Evolutionary conservation across 2,888 invertebrate genomes (phyloP).

Genomic region (Sturmia bella): DNA sequence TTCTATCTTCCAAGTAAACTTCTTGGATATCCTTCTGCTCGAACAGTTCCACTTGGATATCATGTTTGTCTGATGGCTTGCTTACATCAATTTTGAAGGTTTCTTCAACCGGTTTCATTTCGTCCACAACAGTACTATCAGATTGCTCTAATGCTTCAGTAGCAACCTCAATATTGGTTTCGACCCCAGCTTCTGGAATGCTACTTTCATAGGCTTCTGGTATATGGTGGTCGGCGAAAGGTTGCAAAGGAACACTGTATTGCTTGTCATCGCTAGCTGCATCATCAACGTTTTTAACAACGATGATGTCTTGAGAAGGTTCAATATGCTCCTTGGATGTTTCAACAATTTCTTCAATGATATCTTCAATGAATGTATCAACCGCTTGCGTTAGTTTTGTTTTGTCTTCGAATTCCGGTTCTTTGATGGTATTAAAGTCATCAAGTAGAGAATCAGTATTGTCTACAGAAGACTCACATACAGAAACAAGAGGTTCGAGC

Average conservation of each 20-base stretch:
- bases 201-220: neutral
- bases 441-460: conserved; percentile 16
- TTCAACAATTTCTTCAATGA: neutral
- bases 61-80: no score
- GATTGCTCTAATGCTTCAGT: conserved; percentile 36
- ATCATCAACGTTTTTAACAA: neutral
- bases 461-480: conserved; percentile 7
- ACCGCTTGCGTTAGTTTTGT: neutral
- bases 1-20: no score
- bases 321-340: neutral
- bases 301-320: neutral
- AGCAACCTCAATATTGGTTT: conserved; percentile 42
- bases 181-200: neutral
- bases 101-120: neutral
- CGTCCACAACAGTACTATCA: neutral
- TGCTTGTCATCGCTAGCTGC: neutral
- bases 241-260: conserved; percentile 35
- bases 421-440: conserved; percentile 61
- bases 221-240: neutral
- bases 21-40: no score
- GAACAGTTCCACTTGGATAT: no score
- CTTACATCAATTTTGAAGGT: neutral
- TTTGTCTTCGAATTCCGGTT: conserved; percentile 28
- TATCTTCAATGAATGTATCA: neutral
- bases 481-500: conserved; percentile 10